Conservation (phyloP, 2,797 vertebrate species). For the Cirrhinus molitorella region DNA sequence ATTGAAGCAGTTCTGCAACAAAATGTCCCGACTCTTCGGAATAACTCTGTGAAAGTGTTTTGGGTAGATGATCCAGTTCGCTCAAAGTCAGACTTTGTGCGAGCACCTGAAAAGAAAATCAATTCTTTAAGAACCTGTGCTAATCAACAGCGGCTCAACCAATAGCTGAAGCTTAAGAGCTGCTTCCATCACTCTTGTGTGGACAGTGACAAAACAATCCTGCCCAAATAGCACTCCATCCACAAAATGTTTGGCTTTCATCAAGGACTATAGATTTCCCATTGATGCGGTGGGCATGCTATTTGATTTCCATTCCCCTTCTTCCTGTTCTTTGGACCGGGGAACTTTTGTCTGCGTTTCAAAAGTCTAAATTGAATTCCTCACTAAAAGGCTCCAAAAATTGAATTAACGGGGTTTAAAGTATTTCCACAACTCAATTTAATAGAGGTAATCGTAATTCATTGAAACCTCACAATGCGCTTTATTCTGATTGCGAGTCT, state of each 20-base stretch:
- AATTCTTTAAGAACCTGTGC: constrained; percentile 34
- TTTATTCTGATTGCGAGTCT: not conserved
- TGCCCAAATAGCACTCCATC: constrained; percentile 41
- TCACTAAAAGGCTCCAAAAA: constrained; percentile 34
- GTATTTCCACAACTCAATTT: constrained; percentile 29
- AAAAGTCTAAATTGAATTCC: constrained; percentile 37
- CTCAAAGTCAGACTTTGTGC: constrained; percentile 17
- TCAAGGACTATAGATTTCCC: constrained; percentile 51
- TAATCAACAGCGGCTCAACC: constrained; percentile 28
- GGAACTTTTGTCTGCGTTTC: constrained; percentile 30
- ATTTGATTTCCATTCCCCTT: constrained; percentile 49
- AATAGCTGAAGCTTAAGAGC: constrained; percentile 25
- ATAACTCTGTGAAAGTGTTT: not conserved
- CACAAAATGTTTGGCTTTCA: constrained; percentile 55
- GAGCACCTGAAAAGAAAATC: constrained; percentile 9
- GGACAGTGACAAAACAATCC: constrained; percentile 46
- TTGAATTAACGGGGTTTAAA: constrained; percentile 21
- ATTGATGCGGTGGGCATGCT: constrained; percentile 21
- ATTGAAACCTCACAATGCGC: constrained; percentile 8
- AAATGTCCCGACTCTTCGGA: not conserved
- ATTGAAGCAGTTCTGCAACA: not conserved
- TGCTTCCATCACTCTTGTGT: constrained; percentile 36
- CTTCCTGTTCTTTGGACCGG: constrained; percentile 28
- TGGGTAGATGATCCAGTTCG: not conserved
- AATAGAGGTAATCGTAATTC: constrained; percentile 5